Percentiles rank a stretch among this genome's conserved stretches.
Evolutionary conservation across 2,797 vertebrate species (phyloP).

Genomic region (Neosilurus hyrtlii): DNA sequence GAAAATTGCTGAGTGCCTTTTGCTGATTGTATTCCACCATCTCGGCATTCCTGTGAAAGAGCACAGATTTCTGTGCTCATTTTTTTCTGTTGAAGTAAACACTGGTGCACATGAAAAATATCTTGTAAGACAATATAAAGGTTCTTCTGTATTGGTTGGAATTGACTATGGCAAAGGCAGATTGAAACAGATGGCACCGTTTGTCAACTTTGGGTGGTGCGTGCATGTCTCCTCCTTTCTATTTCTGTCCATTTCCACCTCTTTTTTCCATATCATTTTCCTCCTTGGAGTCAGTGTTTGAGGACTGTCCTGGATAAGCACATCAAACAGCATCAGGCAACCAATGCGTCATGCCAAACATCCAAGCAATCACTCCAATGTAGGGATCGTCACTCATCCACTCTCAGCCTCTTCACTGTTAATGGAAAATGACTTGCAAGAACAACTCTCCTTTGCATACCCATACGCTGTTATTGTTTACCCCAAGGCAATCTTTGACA

Average conservation of each 20-base stretch:
- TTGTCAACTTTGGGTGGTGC: slow-evolving; percentile 63
- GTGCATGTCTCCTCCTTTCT: slow-evolving; percentile 13
- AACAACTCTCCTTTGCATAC: slow-evolving; percentile 29
- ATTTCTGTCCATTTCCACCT: slow-evolving; percentile 9
- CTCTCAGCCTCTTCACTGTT: slow-evolving; percentile 50
- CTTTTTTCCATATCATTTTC: slow-evolving; percentile 2
- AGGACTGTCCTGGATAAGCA: slow-evolving; percentile 57
- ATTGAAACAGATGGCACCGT: slow-evolving; percentile 68
- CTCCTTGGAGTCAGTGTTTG: slow-evolving; percentile 45
- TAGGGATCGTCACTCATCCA: slow-evolving; percentile 62
- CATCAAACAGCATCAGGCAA: slow-evolving; percentile 56
- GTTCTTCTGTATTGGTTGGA: slow-evolving; percentile 50
- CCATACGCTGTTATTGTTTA: slow-evolving; percentile 62
- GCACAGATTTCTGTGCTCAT: slow-evolving; percentile 25
- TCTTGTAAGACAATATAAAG: slow-evolving; percentile 51
- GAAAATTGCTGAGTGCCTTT: slow-evolving; percentile 49
- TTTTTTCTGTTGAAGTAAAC: slow-evolving; percentile 46
- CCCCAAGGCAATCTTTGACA: slow-evolving; percentile 58
- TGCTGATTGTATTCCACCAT: slow-evolving; percentile 46
- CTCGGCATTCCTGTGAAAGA: slow-evolving; percentile 22
- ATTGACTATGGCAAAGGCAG: slow-evolving; percentile 52
- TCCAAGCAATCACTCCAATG: slow-evolving; percentile 69
- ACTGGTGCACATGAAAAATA: slow-evolving; percentile 18
- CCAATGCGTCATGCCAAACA: slow-evolving; percentile 64
- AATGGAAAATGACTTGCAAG: slow-evolving; percentile 62